A percentile compares a stretch with the other conserved stretches of the same genome.
These are phyloP conservation scores for Spisula subtruncata DNA, from an alignment of 2,888 invertebrate genomes.

Conservation along the genomic window DNA sequence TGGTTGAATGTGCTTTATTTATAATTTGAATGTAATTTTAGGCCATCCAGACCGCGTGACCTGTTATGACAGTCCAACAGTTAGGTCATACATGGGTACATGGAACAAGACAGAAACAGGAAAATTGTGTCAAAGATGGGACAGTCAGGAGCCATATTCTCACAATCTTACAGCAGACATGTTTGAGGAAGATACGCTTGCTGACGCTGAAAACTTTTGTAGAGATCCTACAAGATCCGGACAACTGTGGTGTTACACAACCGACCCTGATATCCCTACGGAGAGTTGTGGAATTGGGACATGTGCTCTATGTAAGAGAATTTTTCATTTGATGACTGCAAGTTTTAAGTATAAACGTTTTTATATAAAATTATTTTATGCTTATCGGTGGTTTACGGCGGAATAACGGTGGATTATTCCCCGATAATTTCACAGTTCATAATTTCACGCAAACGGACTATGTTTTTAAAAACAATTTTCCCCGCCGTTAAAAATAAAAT, in stretches of 20 bases:
- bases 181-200: not conserved
- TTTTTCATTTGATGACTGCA: no score
- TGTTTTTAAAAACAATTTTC: no score
- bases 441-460: no score
- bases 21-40: not conserved
- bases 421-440: no score
- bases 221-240: conserved; percentile 19
- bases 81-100: conserved; percentile 18
- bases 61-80: not conserved
- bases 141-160: not conserved
- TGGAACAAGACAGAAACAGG: not conserved
- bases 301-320: not conserved
- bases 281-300: conserved; percentile 52
- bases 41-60: not conserved
- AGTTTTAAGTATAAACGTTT: no score
- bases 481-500: no score
- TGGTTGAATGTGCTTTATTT: no score
- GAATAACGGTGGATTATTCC: no score
- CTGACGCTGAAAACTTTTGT: not conserved
- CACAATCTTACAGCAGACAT: not conserved
- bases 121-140: conserved; percentile 10
- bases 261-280: not conserved
- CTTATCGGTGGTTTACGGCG: no score
- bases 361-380: no score
- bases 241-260: conserved; percentile 56